phyloP scores from a whole-genome alignment of 2,797 vertebrate genomes.

The Gymnoscopelus braueri region DNA sequence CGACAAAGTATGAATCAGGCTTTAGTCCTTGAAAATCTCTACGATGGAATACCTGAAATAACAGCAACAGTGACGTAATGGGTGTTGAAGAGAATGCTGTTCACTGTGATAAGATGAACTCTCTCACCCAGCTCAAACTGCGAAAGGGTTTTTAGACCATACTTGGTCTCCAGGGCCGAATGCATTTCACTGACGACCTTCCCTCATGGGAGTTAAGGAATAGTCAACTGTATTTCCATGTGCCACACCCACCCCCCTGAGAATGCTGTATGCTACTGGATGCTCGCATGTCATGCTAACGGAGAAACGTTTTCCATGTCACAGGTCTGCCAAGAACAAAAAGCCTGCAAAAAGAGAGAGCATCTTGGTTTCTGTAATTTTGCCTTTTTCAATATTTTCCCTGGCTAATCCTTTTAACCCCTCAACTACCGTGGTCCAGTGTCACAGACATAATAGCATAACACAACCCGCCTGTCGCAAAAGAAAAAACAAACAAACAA shows the following conservation, averaged over 20 bases:
- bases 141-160: constrained; percentile 14
- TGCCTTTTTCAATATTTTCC: constrained; percentile 36
- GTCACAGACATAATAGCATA: constrained; percentile 26
- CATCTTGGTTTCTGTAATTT: constrained; percentile 72
- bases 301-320: constrained; percentile 63
- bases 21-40: constrained; percentile 31
- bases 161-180: constrained; percentile 19
- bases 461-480: neutral
- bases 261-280: neutral
- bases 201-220: constrained; percentile 13
- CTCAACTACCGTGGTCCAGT: constrained; percentile 7
- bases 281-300: constrained; percentile 56
- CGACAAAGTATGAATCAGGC: too few relatives aligned
- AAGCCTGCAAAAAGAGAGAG: constrained; percentile 70
- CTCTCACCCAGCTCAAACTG: constrained; percentile 15
- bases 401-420: constrained; percentile 58
- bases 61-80: constrained; percentile 43
- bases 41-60: constrained; percentile 32
- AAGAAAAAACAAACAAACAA: neutral
- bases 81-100: neutral
- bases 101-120: constrained; percentile 36
- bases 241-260: constrained; percentile 31
- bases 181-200: neutral
- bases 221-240: constrained; percentile 21
- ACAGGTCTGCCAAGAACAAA: constrained; percentile 73